Base-by-base conservation (phyloP, 2,888 invertebrate genomes). In the Iselma pallidipennis region DNA sequence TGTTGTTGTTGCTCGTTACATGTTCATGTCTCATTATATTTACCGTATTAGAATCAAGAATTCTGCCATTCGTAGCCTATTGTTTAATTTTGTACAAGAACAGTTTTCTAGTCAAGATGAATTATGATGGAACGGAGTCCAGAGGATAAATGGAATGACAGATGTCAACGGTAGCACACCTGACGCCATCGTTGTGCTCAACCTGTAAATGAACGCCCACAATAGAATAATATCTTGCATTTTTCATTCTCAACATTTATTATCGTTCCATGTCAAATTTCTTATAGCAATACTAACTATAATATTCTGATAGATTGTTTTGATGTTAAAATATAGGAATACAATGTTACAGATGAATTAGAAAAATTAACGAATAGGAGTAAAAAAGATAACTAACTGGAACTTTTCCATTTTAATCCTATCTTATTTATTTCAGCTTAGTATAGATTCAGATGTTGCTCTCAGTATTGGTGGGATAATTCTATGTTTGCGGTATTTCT, bases 101-200 rank as follows among this genome's bases (percentile, higher is more conserved):
- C 50, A 45, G 4, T 21, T 21, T 57, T 58, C 42, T 54, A 33
- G 52, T 7, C 57, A 58, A 64, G 66, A 66, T 66, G 64, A 66
- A 66, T 66, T 61, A 64, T 66, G 66, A 66, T 66, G 56, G 59
- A 66, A 53, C 23, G 60, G 10, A 45, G 62, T 61, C 55, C 62
- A 50, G 57, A 59, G 61, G 61, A 64, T 66, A 64, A 66, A 66
- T 53, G 59, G 51, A 66, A 62, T 66, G 66, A 66, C 66, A 66
- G 59, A 66, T 66, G 58, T 61, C 61, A 58, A 48, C 63, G 45
- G 19, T 57, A 52, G 54, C 60, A 61, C 61, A 66, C 66, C 64
- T 66, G 64, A 55, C 59, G 55, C 61, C 55, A 50, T 31, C 50
- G 50, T 45, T 54, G 42, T 49, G 29, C 56, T 60, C 59, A 49